These are phyloP conservation scores for Carettochelys insculpta DNA, from an alignment of 2,113 vertebrate species.

Conservation along the genomic window DNA sequence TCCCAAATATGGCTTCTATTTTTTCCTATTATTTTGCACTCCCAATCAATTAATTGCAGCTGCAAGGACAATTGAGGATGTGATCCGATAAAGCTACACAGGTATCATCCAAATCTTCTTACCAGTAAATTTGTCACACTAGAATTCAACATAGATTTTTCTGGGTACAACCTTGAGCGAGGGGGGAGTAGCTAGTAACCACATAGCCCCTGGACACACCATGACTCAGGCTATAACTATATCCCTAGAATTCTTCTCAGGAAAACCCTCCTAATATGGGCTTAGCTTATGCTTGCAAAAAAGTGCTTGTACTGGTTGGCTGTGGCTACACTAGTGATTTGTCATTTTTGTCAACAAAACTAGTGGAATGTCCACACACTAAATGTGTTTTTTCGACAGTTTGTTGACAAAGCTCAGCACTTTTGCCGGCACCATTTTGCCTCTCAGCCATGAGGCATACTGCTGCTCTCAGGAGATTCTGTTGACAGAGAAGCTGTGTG, in stretches of 20 bases:
- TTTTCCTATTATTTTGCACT: neutral
- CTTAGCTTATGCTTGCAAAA: neutral
- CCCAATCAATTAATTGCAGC: neutral
- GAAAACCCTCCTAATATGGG: neutral
- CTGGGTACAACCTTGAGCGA: neutral
- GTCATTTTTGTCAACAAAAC: too few relatives aligned
- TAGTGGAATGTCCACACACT: too few relatives aligned
- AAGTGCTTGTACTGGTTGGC: neutral
- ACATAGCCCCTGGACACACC: neutral
- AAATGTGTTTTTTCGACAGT: too few relatives aligned
- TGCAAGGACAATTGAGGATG: neutral
- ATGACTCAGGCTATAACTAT: neutral
- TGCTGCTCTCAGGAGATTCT: too few relatives aligned
- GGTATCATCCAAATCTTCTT: neutral
- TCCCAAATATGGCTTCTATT: neutral
- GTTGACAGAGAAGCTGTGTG: too few relatives aligned
- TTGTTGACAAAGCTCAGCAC: too few relatives aligned
- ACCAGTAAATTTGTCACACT: conserved; percentile 10
- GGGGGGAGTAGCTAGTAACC: neutral
- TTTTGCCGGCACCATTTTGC: too few relatives aligned
- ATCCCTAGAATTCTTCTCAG: neutral
- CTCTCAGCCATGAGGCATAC: too few relatives aligned
- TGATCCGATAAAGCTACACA: neutral
- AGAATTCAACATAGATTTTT: neutral
- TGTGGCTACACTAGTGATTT: too few relatives aligned